A percentile compares a stretch with the other conserved stretches of the same genome.
phyloP scores from a whole-genome alignment of 2,888 invertebrate species.

The Tetropium fuscum region DNA sequence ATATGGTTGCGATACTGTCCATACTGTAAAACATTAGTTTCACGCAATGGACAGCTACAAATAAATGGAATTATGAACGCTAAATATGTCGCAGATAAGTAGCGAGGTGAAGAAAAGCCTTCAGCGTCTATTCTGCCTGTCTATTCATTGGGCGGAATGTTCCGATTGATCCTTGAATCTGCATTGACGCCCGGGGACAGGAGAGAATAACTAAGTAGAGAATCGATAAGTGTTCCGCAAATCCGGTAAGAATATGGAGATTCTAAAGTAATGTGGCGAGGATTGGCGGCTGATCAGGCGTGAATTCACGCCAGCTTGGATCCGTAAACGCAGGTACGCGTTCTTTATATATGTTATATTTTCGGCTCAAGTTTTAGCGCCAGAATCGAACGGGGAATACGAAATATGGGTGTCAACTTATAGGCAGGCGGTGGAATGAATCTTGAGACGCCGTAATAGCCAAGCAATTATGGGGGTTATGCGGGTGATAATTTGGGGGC shows the following conservation, averaged over 20 bases:
- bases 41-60: neutral
- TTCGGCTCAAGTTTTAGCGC: neutral
- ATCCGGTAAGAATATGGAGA: constrained; percentile 55
- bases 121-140: constrained; percentile 8
- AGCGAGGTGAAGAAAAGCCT: constrained; percentile 19
- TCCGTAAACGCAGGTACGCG: constrained; percentile 29
- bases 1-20: too few species aligned
- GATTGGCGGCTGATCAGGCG: constrained; percentile 48
- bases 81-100: constrained; percentile 6
- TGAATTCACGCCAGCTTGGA: constrained; percentile 53
- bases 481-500: too few species aligned
- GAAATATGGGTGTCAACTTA: too few species aligned
- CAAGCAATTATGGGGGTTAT: neutral
- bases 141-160: constrained; percentile 16
- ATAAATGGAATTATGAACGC: constrained; percentile 1
- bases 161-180: constrained; percentile 23
- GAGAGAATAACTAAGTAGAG: constrained; percentile 33
- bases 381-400: neutral
- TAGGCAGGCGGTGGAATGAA: too few species aligned
- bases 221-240: constrained; percentile 49
- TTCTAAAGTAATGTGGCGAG: constrained; percentile 46
- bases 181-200: constrained; percentile 29
- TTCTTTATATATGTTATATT: constrained; percentile 20
- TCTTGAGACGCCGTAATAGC: too few species aligned
- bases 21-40: too few species aligned